Evolutionary conservation across 2,888 invertebrate species (phyloP).

Genomic region (Brachyptera putata): DNA sequence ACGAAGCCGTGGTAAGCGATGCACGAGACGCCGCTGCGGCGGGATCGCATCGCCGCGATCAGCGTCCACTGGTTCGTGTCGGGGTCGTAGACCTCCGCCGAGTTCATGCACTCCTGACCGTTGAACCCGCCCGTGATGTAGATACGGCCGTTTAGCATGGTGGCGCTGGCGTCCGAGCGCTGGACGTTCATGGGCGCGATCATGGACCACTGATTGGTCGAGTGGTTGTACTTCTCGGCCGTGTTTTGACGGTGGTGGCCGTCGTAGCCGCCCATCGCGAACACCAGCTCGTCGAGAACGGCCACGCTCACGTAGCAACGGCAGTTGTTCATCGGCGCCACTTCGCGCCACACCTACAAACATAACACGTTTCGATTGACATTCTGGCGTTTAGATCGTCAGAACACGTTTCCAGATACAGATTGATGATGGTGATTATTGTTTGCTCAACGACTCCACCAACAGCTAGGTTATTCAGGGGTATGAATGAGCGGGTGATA

Average conservation of each 20-base stretch:
- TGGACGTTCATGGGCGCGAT: slow-evolving; percentile 85
- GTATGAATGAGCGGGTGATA: too few relatives aligned
- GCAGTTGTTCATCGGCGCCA: slow-evolving; percentile 83
- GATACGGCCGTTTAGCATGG: slow-evolving; percentile 72
- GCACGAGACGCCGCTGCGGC: slow-evolving; percentile 87
- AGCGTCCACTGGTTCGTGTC: slow-evolving; percentile 77
- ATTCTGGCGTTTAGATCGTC: too few relatives aligned
- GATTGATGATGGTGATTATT: too few relatives aligned
- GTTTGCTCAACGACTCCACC: too few relatives aligned
- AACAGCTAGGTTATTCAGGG: too few relatives aligned
- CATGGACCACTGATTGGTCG: slow-evolving; percentile 82
- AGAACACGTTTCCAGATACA: too few relatives aligned
- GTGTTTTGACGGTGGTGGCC: slow-evolving; percentile 82
- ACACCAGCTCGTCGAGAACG: slow-evolving; percentile 69
- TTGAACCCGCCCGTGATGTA: slow-evolving; percentile 88
- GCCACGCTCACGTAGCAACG: slow-evolving; percentile 84
- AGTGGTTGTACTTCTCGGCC: slow-evolving; percentile 79
- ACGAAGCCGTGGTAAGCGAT: slow-evolving; percentile 78
- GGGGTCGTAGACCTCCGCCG: slow-evolving; percentile 77
- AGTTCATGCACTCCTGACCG: slow-evolving; percentile 83
- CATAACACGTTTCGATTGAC: too few relatives aligned
- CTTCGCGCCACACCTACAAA: slow-evolving; percentile 39
- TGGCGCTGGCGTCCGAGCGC: slow-evolving; percentile 87
- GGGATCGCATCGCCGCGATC: slow-evolving; percentile 76
- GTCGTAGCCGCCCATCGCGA: slow-evolving; percentile 86